A percentile compares a stretch with the other conserved stretches of the same genome.
Evolutionary conservation across 53 echinoderm and acorn worm species (phyloP).

Genomic region (Stichopus horrens): DNA sequence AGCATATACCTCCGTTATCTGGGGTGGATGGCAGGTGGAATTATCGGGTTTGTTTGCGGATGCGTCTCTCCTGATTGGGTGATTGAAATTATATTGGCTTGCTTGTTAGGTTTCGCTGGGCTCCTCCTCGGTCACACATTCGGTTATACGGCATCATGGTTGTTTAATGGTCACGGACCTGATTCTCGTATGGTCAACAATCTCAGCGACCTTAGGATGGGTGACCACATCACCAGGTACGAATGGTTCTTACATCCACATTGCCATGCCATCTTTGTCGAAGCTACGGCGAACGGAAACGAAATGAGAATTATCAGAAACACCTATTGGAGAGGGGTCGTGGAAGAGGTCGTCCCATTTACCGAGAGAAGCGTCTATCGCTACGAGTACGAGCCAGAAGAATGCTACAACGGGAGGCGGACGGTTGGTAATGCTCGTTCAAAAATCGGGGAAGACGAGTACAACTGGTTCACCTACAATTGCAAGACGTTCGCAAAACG

Average conservation of each 20-base stretch:
- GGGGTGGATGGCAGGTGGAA: conserved; percentile 43
- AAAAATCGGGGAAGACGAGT: conserved; percentile 9
- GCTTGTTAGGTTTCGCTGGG: conserved; percentile 29
- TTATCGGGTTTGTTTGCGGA: conserved; percentile 15
- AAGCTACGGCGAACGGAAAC: background rate
- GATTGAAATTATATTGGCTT: conserved; percentile 21
- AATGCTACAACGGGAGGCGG: background rate
- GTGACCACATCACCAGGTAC: conserved; percentile 35
- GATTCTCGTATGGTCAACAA: conserved; percentile 15
- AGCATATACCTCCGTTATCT: conserved; percentile 6
- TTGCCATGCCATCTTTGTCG: conserved; percentile 31
- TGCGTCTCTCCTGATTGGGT: conserved; percentile 21
- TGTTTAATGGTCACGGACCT: background rate
- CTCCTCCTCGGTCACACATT: conserved; percentile 5
- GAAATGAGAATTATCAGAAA: conserved; percentile 33
- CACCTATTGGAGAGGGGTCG: conserved; percentile 1
- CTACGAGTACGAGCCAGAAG: conserved; percentile 5
- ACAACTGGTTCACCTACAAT: background rate
- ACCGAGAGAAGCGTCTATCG: background rate
- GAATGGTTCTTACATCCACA: conserved; percentile 40
- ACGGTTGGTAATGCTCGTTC: conserved; percentile 5
- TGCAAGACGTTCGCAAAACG: conserved; percentile 30
- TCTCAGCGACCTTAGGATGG: conserved; percentile 6
- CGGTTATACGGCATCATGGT: conserved; percentile 22
- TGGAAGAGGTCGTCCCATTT: conserved; percentile 14